These are phyloP conservation scores for Pseudachorutes palmiensis DNA, from an alignment of 1,140 invertebrate species.

Conservation along the genomic window DNA sequence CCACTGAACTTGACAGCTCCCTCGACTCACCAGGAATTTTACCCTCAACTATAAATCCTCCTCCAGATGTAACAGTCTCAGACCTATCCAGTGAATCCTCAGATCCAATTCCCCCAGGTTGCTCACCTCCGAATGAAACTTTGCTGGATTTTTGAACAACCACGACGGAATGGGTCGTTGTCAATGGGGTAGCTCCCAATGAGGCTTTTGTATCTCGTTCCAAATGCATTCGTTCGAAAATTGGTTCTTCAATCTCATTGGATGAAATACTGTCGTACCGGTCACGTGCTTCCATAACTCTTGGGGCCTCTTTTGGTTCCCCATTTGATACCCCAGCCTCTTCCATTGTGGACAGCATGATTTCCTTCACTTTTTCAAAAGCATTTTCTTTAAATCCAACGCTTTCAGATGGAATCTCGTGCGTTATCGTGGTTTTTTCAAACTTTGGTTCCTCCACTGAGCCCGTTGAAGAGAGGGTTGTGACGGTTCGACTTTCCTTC, in stretches of 20 bases:
- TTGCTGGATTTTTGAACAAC: no score
- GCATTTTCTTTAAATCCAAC: background rate
- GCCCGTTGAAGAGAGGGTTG: background rate
- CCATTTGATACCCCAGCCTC: background rate
- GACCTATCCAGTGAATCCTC: no score
- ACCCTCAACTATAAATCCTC: background rate
- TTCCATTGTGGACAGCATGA: constrained; percentile 17
- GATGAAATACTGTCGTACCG: constrained; percentile 7
- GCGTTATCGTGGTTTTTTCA: constrained; percentile 21
- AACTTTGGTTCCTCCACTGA: background rate
- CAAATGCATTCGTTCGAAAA: constrained; percentile 20
- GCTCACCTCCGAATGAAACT: no score
- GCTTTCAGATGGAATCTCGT: constrained; percentile 24
- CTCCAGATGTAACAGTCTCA: no score
- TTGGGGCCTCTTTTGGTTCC: background rate
- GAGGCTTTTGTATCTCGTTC: constrained; percentile 16
- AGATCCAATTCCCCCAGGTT: no score
- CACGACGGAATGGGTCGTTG: background rate
- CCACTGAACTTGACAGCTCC: background rate
- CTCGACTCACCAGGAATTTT: background rate
- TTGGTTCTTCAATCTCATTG: constrained; percentile 29
- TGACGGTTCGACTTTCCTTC: background rate
- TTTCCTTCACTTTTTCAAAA: constrained; percentile 4
- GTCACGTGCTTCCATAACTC: background rate
- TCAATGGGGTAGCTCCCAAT: constrained; percentile 12